A percentile compares a stretch with the other conserved stretches of the same genome.
phyloP scores from a whole-genome alignment of 1,140 invertebrate genomes.

The Musca domestica region DNA sequence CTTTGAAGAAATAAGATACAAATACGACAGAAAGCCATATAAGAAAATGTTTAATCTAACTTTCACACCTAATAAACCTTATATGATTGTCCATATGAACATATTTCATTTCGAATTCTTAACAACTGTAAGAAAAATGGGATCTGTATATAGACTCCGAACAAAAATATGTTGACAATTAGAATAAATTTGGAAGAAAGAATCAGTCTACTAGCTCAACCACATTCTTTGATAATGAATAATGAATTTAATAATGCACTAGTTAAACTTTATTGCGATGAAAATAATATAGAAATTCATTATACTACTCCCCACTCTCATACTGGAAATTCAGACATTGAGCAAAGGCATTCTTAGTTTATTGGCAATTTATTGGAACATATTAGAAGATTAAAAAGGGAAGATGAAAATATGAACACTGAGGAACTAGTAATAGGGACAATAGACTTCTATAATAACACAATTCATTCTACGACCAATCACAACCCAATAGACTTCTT shows the following conservation, averaged over 20 bases:
- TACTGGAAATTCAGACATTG: constrained; percentile 12
- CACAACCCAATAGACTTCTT: background rate
- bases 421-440: background rate
- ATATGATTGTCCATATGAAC: too few species aligned
- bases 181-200: too few species aligned
- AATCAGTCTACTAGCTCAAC: too few species aligned
- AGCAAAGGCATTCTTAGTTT: background rate
- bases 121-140: too few species aligned
- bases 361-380: background rate
- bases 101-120: too few species aligned
- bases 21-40: too few species aligned
- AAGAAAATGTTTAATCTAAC: too few species aligned
- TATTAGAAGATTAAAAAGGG: background rate
- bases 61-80: too few species aligned
- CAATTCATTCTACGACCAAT: constrained; percentile 1
- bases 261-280: background rate
- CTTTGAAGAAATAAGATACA: too few species aligned
- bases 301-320: constrained; percentile 2
- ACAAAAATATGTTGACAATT: too few species aligned
- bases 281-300: constrained; percentile 4
- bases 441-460: constrained; percentile 4
- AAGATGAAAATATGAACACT: background rate
- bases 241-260: background rate
- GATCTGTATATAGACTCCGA: too few species aligned
- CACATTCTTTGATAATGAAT: background rate